Base-by-base conservation (phyloP, 2,113 vertebrate species). In the Spizaetus ornatus region DNA sequence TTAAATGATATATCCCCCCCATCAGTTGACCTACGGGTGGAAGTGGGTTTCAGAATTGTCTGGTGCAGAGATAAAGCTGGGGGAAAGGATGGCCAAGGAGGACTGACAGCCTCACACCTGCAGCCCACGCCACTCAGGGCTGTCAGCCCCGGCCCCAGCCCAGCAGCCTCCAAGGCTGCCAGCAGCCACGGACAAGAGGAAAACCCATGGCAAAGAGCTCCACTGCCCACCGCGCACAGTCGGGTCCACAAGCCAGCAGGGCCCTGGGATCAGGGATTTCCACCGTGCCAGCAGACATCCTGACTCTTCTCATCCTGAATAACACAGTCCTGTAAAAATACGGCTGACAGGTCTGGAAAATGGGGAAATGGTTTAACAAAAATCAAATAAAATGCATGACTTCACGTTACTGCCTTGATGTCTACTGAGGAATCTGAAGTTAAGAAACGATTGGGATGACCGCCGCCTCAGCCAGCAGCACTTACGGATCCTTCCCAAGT, bases 201-300 rank as follows among this genome's bases (percentile, higher is more conserved):
- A 53, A 62, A 29, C n/a, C 31, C 21, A 36, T 0, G 13, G n/a
- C 40, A 31, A 48, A 40, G 62, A 38, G 40, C 40, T 42, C 42
- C 1, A 5, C 65, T 20, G 56, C 36, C 77, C 32, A 42, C n/a
- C 1, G 2, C 0, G 3, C 27, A 12, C 1, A 0, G 5, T 15
- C 2, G 1, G 69, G n/a, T n/a, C 42, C 25, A 6, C 34, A 19
- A 53, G 61, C 43, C 74, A 66, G 76, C 38, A n/a, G 11, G 31
- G 29, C 53, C 21, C 47, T 27, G 21, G 17, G 31, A 55, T 69
- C 32, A 40, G 36, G 27, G 17, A 16, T 40, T n/a, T 42, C 42
- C 40, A 61, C 31, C 1, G 1, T 42, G 61, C 26, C n/a, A 77
- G 70, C 20, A 32, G 53, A 48, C 21, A 69, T 19, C 22, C 38